Percentiles rank a stretch among this genome's conserved stretches.
These are phyloP conservation scores for Arvicanthis niloticus DNA, from an alignment of 2,113 vertebrate genomes.

Conservation along the genomic window DNA sequence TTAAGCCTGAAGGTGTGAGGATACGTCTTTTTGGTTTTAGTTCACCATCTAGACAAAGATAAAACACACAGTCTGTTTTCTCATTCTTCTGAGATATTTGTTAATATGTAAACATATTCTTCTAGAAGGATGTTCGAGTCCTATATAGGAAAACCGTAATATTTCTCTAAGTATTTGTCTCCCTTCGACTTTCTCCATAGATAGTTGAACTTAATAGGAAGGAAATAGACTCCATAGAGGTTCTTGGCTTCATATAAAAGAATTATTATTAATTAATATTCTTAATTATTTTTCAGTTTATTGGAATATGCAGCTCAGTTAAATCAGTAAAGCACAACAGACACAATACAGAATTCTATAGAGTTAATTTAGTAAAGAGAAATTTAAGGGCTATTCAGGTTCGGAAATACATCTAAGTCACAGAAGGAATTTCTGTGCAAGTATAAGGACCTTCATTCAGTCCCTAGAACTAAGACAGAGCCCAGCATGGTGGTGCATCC, in stretches of 20 bases:
- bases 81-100: constrained; percentile 9
- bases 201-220: neutral
- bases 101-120: constrained; percentile 26
- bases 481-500: neutral
- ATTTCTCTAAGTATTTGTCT: neutral
- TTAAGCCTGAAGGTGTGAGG: neutral
- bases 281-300: constrained; percentile 26
- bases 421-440: neutral
- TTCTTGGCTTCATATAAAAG: constrained; percentile 14
- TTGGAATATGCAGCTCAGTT: neutral
- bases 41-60: neutral
- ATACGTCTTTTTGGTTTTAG: constrained; percentile 45
- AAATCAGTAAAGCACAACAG: constrained; percentile 5
- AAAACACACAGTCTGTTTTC: constrained; percentile 11
- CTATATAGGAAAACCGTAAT: neutral
- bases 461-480: neutral
- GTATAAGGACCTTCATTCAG: neutral
- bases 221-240: neutral
- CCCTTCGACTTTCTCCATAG: neutral
- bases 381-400: neutral
- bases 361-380: constrained; percentile 43
- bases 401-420: neutral
- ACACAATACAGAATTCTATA: constrained; percentile 9
- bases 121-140: neutral
- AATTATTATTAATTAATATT: constrained; percentile 1